Conservation (phyloP, 2,113 vertebrate genomes). For the Saimiri boliviensis region DNA sequence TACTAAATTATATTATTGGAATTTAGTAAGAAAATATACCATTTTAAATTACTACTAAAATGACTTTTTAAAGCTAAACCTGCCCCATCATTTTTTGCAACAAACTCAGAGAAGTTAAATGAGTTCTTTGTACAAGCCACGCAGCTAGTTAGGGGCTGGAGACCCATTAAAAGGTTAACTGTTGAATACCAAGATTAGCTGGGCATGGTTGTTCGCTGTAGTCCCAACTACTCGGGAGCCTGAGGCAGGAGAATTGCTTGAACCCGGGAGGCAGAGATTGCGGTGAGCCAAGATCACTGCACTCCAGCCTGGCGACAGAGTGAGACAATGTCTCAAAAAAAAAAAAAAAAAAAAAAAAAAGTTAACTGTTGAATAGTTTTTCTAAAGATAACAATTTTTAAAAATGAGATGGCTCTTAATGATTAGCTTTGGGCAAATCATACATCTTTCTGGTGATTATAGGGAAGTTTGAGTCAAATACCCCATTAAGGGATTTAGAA, state of each 20-base stretch:
- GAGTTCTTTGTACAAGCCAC: constrained; percentile 6
- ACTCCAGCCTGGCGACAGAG: no score
- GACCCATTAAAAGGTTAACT: constrained; percentile 33
- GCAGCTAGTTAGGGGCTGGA: background rate
- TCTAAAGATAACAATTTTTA: background rate
- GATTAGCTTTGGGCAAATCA: constrained; percentile 47
- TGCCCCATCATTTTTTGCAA: background rate
- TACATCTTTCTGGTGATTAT: constrained; percentile 9
- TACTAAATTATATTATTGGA: background rate
- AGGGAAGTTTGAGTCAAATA: constrained; percentile 18
- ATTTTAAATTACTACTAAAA: constrained; percentile 29
- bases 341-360: background rate
- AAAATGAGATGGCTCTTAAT: background rate
- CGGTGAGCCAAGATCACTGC: no score
- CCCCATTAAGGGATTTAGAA: background rate
- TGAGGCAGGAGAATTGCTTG: no score
- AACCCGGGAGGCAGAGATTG: no score
- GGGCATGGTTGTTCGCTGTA: no score
- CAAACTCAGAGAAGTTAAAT: constrained; percentile 14
- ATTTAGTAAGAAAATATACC: background rate
- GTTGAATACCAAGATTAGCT: background rate
- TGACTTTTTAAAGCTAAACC: background rate
- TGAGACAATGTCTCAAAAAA: no score
- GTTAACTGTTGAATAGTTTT: constrained; percentile 28
- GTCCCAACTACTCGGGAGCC: no score